A percentile compares a stretch with the other conserved stretches of the same genome.
Conservation (phyloP, 2,888 invertebrate genomes). For the Ophraella communa region DNA sequence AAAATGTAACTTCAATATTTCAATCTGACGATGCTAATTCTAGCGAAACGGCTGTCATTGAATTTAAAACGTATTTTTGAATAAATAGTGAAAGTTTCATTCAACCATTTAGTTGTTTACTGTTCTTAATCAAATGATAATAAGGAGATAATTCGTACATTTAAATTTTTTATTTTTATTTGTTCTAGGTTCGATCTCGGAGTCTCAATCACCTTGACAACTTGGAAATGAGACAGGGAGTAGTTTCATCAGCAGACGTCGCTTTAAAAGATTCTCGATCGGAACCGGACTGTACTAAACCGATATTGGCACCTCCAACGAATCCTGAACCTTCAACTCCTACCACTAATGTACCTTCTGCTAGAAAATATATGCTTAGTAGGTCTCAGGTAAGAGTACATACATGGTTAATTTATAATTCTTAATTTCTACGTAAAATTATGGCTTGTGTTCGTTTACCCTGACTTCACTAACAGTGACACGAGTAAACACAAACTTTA, state of each 20-base stretch:
- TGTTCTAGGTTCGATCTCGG: slow-evolving; percentile 71
- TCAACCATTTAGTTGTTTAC: no score
- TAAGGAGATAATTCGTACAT: neutral
- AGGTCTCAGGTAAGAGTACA: slow-evolving; percentile 65
- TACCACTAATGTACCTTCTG: slow-evolving; percentile 56
- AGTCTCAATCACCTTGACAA: slow-evolving; percentile 76
- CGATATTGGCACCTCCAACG: slow-evolving; percentile 54
- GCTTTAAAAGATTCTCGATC: slow-evolving; percentile 58
- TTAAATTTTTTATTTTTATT: neutral
- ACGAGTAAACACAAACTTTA: no score
- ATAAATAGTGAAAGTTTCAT: no score
- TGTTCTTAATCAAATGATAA: neutral
- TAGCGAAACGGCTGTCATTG: no score
- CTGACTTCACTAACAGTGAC: no score
- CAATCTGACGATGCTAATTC: no score
- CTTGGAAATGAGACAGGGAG: slow-evolving; percentile 63
- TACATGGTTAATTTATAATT: no score
- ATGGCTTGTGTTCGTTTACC: no score
- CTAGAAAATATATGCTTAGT: slow-evolving; percentile 64
- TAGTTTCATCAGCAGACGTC: slow-evolving; percentile 46
- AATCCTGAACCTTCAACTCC: slow-evolving; percentile 51
- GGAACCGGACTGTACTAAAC: slow-evolving; percentile 58
- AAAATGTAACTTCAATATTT: no score
- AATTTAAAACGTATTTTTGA: no score
- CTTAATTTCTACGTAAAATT: no score